phyloP scores from a whole-genome alignment of 2,888 invertebrate genomes.

The Cyaniris semiargus region DNA sequence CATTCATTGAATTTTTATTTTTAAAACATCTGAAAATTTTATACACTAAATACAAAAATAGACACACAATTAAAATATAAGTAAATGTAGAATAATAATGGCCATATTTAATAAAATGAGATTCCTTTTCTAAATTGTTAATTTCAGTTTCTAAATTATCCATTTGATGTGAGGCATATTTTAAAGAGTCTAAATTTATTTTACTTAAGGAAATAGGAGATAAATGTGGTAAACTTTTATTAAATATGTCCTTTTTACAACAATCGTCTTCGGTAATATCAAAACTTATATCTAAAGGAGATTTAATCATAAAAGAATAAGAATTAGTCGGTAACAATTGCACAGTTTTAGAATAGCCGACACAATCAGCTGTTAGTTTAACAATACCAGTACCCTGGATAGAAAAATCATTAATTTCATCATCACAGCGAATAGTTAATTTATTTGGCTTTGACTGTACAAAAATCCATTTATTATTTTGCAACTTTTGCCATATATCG shows the following conservation, averaged over 20 bases:
- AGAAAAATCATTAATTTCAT: slow-evolving; percentile 24
- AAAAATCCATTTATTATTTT: too few relatives aligned
- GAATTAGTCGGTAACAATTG: neutral
- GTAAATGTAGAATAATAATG: slow-evolving; percentile 31
- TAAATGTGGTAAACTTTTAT: slow-evolving; percentile 29
- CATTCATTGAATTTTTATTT: neutral
- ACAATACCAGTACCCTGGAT: slow-evolving; percentile 4
- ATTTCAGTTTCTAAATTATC: slow-evolving; percentile 10
- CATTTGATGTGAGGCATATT: neutral
- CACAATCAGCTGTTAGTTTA: neutral
- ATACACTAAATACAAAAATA: slow-evolving; percentile 10
- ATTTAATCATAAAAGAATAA: slow-evolving; percentile 2
- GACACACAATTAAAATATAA: slow-evolving; percentile 17
- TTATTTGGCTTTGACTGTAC: too few relatives aligned
- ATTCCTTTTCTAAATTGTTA: slow-evolving; percentile 24
- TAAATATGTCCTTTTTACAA: slow-evolving; percentile 27
- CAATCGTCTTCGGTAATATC: slow-evolving; percentile 12
- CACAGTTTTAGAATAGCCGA: neutral
- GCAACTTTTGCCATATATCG: too few relatives aligned
- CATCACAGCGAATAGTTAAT: slow-evolving; percentile 12
- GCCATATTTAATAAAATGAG: slow-evolving; percentile 29
- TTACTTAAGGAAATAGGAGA: slow-evolving; percentile 26
- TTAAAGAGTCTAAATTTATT: slow-evolving; percentile 1
- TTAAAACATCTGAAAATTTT: neutral
- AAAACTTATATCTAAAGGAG: slow-evolving; percentile 24